Percentiles rank a stretch among this genome's conserved stretches.
These are phyloP conservation scores for Istiophorus platypterus DNA, from an alignment of 2,113 vertebrate genomes.

Conservation along the genomic window DNA sequence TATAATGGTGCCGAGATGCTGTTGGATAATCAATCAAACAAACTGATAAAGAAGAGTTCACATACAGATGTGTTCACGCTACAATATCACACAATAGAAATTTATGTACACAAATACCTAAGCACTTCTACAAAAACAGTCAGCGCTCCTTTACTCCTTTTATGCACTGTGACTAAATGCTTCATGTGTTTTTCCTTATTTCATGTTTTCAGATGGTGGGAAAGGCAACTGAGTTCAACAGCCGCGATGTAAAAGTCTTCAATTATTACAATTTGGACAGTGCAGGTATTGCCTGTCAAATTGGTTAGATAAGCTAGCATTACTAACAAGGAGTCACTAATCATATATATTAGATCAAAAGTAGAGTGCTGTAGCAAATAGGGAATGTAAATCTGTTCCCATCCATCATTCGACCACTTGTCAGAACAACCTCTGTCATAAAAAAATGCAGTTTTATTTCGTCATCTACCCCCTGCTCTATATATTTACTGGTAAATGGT, in stretches of 20 bases:
- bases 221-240: conserved; percentile 28
- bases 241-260: conserved; percentile 15
- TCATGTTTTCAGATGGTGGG: conserved; percentile 29
- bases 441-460: background rate
- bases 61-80: conserved; percentile 59
- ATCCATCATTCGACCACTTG: background rate
- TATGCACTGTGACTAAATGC: conserved; percentile 19
- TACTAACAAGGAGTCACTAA: conserved; percentile 1
- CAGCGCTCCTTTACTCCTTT: background rate
- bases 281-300: conserved; percentile 3
- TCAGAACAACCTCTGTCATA: background rate
- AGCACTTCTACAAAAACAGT: conserved; percentile 19
- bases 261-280: background rate
- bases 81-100: conserved; percentile 36
- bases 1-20: conserved; percentile 51
- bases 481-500: background rate
- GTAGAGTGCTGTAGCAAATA: background rate
- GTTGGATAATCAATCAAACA: conserved; percentile 73
- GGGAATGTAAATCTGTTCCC: background rate
- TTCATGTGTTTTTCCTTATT: conserved; percentile 22
- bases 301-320: conserved; percentile 4
- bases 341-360: background rate
- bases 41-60: conserved; percentile 65
- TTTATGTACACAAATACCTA: conserved; percentile 38
- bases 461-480: background rate